These are phyloP conservation scores for Matsumyia berberina DNA, from an alignment of 2,888 invertebrate genomes.

Conservation along the genomic window DNA sequence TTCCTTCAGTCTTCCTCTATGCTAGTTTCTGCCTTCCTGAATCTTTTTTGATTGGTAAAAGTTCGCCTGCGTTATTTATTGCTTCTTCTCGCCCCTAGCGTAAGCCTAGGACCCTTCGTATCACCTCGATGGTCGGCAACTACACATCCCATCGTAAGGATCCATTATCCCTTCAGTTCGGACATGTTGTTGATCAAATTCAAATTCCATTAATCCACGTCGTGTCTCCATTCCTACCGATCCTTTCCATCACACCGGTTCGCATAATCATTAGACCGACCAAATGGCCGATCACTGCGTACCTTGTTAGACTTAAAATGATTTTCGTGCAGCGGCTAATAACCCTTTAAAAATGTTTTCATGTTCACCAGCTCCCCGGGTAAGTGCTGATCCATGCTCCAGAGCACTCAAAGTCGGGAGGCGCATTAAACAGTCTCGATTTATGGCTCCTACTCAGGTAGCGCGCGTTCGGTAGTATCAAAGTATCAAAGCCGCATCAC, in stretches of 20 bases:
- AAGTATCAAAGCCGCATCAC: background rate
- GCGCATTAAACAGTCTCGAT: conserved; percentile 57
- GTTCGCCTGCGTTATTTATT: too few species aligned
- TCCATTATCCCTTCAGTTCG: too few species aligned
- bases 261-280: conserved; percentile 1
- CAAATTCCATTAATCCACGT: conserved; percentile 5
- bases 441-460: conserved; percentile 49
- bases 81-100: too few species aligned
- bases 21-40: too few species aligned
- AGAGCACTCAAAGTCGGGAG: conserved; percentile 58
- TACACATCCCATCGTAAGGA: too few species aligned
- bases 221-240: background rate
- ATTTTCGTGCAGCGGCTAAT: conserved; percentile 63
- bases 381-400: conserved; percentile 74
- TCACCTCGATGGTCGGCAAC: too few species aligned
- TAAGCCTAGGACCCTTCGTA: too few species aligned
- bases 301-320: conserved; percentile 61
- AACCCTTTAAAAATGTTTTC: conserved; percentile 63
- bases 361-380: conserved; percentile 49
- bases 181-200: background rate
- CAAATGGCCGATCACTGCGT: background rate
- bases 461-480: conserved; percentile 17
- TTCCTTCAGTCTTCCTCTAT: too few species aligned
- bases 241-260: background rate
- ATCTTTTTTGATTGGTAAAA: too few species aligned